Conservation (phyloP, 1,140 invertebrate genomes). For the Zaprionus ghesquierei region DNA sequence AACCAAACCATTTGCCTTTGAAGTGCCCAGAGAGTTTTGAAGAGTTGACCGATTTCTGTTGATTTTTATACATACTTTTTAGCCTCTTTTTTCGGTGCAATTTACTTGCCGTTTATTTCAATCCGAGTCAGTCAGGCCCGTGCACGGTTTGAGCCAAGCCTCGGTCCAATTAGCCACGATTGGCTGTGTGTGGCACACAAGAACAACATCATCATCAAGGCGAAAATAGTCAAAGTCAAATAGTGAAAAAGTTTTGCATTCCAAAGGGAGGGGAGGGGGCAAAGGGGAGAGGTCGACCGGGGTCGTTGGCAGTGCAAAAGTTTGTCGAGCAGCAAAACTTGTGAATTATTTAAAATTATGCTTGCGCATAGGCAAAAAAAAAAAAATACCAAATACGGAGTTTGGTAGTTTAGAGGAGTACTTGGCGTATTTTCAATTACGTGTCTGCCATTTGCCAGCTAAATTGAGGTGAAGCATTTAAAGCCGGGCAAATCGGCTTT, state of each 20-base stretch:
- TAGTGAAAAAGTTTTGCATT: conserved; percentile 7
- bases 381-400: not conserved
- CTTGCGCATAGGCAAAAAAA: conserved; percentile 22
- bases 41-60: not conserved
- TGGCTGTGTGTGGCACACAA: conserved; percentile 14
- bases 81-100: too few species aligned
- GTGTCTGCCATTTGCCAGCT: conserved; percentile 44
- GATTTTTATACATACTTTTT: too few species aligned
- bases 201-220: conserved; percentile 47
- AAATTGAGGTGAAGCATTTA: conserved; percentile 64
- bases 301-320: conserved; percentile 22
- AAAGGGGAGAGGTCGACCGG: not conserved
- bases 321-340: conserved; percentile 46
- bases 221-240: conserved; percentile 41
- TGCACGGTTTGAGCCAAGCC: not conserved
- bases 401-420: conserved; percentile 4
- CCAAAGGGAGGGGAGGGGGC: not conserved
- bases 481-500: conserved; percentile 54
- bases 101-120: conserved; percentile 24
- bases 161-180: conserved; percentile 39
- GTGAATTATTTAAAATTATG: conserved; percentile 60
- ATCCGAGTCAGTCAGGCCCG: conserved; percentile 6
- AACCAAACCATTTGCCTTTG: not conserved
- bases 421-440: conserved; percentile 44
- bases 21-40: conserved; percentile 1